Evolutionary conservation across 1,140 invertebrate species (phyloP), one percentile per base, ranked within the genome.

Genomic region (Polypedilum vanderplanki): DNA sequence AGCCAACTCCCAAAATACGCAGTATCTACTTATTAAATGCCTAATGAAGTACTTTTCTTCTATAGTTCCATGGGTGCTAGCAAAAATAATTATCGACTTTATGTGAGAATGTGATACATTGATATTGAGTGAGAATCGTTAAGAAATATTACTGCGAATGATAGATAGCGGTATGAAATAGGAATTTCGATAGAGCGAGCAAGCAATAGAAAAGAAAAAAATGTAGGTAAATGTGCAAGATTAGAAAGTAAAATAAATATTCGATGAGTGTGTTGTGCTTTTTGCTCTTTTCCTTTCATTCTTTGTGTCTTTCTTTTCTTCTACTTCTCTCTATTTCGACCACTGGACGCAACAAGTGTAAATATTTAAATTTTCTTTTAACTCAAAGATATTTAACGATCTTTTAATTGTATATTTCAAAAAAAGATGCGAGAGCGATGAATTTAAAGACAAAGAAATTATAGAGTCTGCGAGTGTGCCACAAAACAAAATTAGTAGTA

Each of bases 161-260:
- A 57, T 57, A 57, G 12, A 57, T 57, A 57, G 46, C 46, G 46
- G 46, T 12, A 57, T 57, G 46, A n/a, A n/a, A 57, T 57, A 12
- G 12, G 46, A 57, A 46, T 46, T 15, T 57, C 12, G 46, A n/a
- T 57, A 15, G 46, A 57, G 15, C 12, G 12, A 57, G 46, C 46
- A 15, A 57, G 10, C 12, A 57, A 57, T 12, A 57, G 46, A 57
- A 15, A n/a, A 57, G 46, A 57, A 46, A 46, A 46, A 46, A 57
- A 57, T 57, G 46, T 57, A 57, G 46, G 46, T 57, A 57, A 57
- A 57, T 57, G 46, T 57, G 46, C 46, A 57, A 57, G 46, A 57
- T 57, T 57, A 57, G 46, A 57, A 57, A 57, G 46, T 57, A 57
- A 57, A 57, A 57, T 57, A 57, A 57, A 57, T 57, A 57, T 57